Evolutionary conservation across 1,140 invertebrate genomes (phyloP).

Genomic region (Orius insidiosus): DNA sequence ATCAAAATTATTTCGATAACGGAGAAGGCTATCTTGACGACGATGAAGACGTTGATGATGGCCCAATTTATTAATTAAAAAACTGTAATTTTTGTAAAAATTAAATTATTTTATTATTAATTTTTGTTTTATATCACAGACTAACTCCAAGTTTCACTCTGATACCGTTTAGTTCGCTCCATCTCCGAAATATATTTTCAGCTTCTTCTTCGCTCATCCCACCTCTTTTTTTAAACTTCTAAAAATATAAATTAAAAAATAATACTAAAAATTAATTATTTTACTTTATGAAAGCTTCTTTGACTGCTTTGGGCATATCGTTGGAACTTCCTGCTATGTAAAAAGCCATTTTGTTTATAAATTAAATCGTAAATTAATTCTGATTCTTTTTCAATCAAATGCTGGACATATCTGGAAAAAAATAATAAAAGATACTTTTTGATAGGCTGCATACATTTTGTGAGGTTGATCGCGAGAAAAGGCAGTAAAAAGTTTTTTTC

Average conservation of each 20-base stretch:
- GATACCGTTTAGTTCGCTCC: slow-evolving; percentile 48
- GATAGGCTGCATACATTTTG: too few relatives aligned
- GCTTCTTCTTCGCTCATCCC: slow-evolving; percentile 34
- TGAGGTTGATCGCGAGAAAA: slow-evolving; percentile 82
- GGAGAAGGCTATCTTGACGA: slow-evolving; percentile 65
- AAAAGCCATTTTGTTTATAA: slow-evolving; percentile 40
- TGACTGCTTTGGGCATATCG: slow-evolving; percentile 81
- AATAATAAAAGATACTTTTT: slow-evolving; percentile 20
- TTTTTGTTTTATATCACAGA: neutral
- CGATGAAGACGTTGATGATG: slow-evolving; percentile 72
- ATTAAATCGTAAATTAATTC: slow-evolving; percentile 47
- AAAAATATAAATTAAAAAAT: slow-evolving; percentile 29
- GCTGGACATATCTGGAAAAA: slow-evolving; percentile 73
- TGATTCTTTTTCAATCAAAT: slow-evolving; percentile 52
- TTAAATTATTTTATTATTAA: slow-evolving; percentile 7
- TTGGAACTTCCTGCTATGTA: slow-evolving; percentile 89
- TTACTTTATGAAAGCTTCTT: slow-evolving; percentile 33
- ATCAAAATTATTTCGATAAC: slow-evolving; percentile 52
- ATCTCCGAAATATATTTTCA: slow-evolving; percentile 40
- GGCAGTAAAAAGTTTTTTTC: slow-evolving; percentile 49
- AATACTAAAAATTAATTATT: neutral
- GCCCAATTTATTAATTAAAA: slow-evolving; percentile 34
- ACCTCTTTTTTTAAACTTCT: slow-evolving; percentile 34
- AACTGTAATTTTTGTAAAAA: slow-evolving; percentile 7
- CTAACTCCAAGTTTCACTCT: slow-evolving; percentile 63